Conservation (phyloP, 2,113 vertebrate genomes). For the Corythornis vintsioides region DNA sequence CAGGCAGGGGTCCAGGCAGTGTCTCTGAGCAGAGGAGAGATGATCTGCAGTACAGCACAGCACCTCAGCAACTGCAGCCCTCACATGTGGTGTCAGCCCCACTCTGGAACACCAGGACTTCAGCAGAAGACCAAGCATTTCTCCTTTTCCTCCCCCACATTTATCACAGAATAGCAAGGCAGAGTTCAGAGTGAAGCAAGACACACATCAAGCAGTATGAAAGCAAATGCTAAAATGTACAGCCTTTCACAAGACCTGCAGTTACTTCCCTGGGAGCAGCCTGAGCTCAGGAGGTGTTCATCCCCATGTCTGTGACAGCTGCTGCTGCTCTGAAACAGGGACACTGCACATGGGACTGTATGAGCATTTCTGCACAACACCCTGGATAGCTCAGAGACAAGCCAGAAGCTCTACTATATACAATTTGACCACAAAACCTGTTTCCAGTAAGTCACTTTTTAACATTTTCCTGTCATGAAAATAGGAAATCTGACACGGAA, state of each 20-base stretch:
- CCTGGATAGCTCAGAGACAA: neutral
- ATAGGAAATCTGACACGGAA: conserved; percentile 13
- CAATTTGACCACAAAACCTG: neutral
- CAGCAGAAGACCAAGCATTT: neutral
- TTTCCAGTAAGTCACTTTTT: neutral
- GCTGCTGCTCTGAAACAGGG: neutral
- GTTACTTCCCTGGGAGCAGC: neutral
- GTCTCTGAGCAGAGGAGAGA: neutral
- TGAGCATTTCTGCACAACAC: neutral
- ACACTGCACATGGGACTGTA: neutral
- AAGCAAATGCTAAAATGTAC: conserved; percentile 1
- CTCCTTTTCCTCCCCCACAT: neutral
- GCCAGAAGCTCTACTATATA: neutral
- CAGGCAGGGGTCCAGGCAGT: neutral
- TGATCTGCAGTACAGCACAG: neutral
- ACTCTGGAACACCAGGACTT: neutral
- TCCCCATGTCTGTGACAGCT: neutral
- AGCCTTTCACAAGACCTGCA: conserved; percentile 33
- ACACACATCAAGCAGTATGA: neutral
- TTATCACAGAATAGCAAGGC: neutral
- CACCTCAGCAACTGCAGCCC: neutral
- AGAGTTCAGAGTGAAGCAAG: conserved; percentile 7
- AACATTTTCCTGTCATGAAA: conserved; percentile 15
- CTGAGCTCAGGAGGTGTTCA: neutral
- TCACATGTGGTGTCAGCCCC: neutral